A percentile compares a stretch with the other conserved stretches of the same genome.
Conservation (phyloP, 2,797 vertebrate genomes). For the Myripristis jacobus region DNA sequence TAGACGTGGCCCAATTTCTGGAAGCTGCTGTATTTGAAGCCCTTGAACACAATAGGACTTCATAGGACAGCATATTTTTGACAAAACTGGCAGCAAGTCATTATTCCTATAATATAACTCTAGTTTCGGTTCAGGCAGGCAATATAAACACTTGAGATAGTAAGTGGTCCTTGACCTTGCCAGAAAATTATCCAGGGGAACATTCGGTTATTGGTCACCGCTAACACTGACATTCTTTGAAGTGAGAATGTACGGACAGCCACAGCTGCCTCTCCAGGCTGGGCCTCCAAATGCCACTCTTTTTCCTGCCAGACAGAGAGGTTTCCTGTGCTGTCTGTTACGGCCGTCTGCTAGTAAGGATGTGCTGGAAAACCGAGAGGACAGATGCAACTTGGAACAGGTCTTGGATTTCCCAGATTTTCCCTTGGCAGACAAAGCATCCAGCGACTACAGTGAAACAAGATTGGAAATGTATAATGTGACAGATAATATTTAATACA, state of each 20-base stretch:
- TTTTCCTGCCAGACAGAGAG: conserved; percentile 55
- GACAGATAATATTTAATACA: background rate
- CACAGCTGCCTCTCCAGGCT: conserved; percentile 54
- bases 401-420: conserved; percentile 24
- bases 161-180: conserved; percentile 29
- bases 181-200: conserved; percentile 48
- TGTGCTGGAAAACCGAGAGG: conserved; percentile 42
- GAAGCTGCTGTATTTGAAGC: conserved; percentile 35
- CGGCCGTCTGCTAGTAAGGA: conserved; percentile 51
- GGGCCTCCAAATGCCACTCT: conserved; percentile 49
- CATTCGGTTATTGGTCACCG: conserved; percentile 50
- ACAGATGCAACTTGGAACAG: conserved; percentile 61
- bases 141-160: conserved; percentile 56
- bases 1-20: background rate
- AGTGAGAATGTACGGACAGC: conserved; percentile 49
- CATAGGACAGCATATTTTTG: conserved; percentile 20
- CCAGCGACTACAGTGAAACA: too few species aligned
- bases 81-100: background rate
- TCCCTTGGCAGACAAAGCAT: background rate
- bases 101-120: conserved; percentile 13
- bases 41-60: background rate
- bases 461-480: too few species aligned
- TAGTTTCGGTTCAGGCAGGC: conserved; percentile 38
- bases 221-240: conserved; percentile 56
- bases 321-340: conserved; percentile 4